Evolutionary conservation across 2,113 vertebrate species (phyloP).

Genomic region (Muscicapa adusta): DNA sequence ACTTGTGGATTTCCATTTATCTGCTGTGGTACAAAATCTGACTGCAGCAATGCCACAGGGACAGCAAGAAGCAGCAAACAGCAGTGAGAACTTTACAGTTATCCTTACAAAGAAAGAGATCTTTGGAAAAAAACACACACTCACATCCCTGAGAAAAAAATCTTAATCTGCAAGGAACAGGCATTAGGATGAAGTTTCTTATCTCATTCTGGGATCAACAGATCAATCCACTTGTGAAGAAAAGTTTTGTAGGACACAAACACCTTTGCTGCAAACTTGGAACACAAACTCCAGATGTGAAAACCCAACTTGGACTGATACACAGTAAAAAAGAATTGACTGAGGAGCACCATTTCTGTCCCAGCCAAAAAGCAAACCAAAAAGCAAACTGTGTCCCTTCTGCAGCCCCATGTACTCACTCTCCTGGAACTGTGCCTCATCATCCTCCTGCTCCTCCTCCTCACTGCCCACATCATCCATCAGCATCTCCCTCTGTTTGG

Average conservation of each 20-base stretch:
- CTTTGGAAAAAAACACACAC: neutral
- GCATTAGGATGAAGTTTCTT: neutral
- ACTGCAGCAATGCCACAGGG: neutral
- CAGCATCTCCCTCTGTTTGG: conserved; percentile 96
- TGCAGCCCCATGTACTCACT: conserved; percentile 73
- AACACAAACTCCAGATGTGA: neutral
- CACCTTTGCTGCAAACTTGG: neutral
- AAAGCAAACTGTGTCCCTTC: neutral
- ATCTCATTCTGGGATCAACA: neutral
- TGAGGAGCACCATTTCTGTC: neutral
- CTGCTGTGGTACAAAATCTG: neutral
- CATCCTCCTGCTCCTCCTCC: conserved; percentile 91
- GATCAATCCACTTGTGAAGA: too few relatives aligned
- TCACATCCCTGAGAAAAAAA: conserved; percentile 4
- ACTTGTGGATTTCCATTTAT: neutral
- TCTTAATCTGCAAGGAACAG: conserved; percentile 69
- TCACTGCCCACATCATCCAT: conserved; percentile 93
- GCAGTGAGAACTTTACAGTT: neutral
- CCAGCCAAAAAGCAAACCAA: neutral
- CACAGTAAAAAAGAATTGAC: fast-evolving
- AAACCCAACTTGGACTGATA: neutral
- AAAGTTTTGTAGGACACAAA: neutral
- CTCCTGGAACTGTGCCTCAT: conserved; percentile 86
- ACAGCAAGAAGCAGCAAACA: neutral
- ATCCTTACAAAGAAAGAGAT: neutral